Conservation (phyloP, 2,797 vertebrate species). For the Pseudomugil tenellus region DNA sequence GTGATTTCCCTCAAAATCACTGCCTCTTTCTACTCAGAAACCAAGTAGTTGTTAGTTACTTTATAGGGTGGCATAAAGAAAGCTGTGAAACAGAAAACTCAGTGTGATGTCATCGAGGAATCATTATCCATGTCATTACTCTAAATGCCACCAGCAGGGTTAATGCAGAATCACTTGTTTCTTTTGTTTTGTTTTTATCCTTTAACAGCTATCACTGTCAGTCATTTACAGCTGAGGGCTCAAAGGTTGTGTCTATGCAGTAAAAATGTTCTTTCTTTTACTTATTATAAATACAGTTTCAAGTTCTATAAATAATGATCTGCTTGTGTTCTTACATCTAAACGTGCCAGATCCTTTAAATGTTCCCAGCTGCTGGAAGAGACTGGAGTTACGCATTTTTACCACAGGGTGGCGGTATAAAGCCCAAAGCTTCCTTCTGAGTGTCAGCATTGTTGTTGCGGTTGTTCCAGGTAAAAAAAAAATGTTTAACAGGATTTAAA, state of each 20-base stretch:
- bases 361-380: background rate
- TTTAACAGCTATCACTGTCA: background rate
- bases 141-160: background rate
- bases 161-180: no score
- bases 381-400: background rate
- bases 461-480: background rate
- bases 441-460: background rate
- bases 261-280: background rate
- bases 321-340: background rate
- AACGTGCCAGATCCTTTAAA: background rate
- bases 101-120: background rate
- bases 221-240: background rate
- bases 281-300: background rate
- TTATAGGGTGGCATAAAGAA: constrained; percentile 3
- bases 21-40: no score
- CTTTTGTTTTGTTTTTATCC: background rate
- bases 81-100: background rate
- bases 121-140: background rate
- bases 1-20: no score
- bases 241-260: background rate
- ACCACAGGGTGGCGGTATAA: constrained; percentile 37
- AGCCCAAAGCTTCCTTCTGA: background rate
- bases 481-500: background rate
- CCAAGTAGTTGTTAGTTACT: constrained; percentile 2
- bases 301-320: background rate